A percentile compares a stretch with the other conserved stretches of the same genome.
These are phyloP conservation scores for Actenoides hombroni DNA, from an alignment of 2,113 vertebrate species.

Conservation along the genomic window DNA sequence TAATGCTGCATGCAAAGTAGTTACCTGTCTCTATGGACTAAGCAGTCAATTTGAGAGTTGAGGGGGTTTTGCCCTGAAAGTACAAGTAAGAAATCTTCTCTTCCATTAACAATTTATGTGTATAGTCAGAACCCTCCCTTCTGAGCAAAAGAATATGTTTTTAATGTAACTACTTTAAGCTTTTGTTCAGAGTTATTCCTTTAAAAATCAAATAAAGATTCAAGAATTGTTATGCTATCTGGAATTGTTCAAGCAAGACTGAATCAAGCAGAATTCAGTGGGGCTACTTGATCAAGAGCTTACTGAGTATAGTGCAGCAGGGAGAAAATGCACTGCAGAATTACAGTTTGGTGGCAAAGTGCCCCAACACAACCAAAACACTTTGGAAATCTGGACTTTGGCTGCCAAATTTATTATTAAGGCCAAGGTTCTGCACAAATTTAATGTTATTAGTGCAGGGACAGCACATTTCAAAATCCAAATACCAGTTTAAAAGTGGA, in stretches of 20 bases:
- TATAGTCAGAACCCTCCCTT: background rate
- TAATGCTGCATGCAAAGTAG: accelerated
- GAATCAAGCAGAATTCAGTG: background rate
- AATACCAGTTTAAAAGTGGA: background rate
- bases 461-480: background rate
- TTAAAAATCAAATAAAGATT: background rate
- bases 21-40: background rate
- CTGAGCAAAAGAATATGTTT: background rate
- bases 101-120: background rate
- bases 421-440: background rate
- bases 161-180: background rate
- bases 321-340: background rate
- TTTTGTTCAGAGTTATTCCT: background rate
- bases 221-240: background rate
- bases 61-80: background rate
- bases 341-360: background rate
- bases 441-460: background rate
- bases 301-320: background rate
- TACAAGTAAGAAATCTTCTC: background rate
- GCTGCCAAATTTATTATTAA: background rate
- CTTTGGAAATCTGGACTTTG: background rate
- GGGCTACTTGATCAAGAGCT: background rate
- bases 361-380: background rate
- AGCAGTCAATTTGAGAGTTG: background rate
- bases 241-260: background rate